These are phyloP conservation scores for Jaculus jaculus DNA, from an alignment of 2,113 vertebrate genomes.

Conservation along the genomic window DNA sequence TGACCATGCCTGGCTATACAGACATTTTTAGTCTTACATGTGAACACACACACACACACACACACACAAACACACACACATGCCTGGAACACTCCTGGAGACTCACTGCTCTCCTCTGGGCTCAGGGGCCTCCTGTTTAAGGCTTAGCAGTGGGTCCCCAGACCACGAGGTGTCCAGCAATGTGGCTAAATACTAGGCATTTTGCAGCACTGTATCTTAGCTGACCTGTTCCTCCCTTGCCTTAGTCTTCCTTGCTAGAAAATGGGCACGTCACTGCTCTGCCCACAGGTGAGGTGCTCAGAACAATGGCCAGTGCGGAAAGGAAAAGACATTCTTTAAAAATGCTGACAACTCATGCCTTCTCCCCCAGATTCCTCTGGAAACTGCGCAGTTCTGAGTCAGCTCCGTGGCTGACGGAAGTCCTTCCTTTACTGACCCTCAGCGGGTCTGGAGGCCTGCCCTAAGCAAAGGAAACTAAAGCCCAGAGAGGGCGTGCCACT, in stretches of 20 bases:
- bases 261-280: background rate
- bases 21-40: too few relatives aligned
- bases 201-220: background rate
- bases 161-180: accelerated
- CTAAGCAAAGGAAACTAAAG: background rate
- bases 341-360: background rate
- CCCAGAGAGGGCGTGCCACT: background rate
- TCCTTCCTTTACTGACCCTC: background rate
- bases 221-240: too few relatives aligned
- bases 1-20: too few relatives aligned
- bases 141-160: background rate
- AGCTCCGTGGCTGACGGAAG: background rate
- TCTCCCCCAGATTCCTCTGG: background rate
- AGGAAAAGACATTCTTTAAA: background rate
- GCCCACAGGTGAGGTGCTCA: background rate
- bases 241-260: background rate
- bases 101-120: background rate
- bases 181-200: background rate
- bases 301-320: background rate
- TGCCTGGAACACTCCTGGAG: background rate
- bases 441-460: background rate
- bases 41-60: too few relatives aligned
- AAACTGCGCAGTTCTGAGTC: background rate
- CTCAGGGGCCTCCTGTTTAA: background rate
- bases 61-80: too few relatives aligned